phyloP scores from a whole-genome alignment of 2,888 invertebrate species.

The Agriopis leucophaearia region DNA sequence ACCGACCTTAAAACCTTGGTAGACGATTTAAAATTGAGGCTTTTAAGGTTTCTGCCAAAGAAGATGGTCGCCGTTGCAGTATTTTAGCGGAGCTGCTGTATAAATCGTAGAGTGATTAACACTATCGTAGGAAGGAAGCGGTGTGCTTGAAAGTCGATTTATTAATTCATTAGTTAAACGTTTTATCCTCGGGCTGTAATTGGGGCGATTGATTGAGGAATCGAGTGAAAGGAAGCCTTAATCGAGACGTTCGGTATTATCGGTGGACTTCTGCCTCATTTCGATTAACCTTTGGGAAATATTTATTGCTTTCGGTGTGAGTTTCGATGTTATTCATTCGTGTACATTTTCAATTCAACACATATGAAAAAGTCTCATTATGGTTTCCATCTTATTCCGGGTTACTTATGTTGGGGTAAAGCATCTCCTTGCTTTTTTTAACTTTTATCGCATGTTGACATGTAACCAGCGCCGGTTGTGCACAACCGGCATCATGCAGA shows the following conservation, averaged over 20 bases:
- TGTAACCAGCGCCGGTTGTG: no score
- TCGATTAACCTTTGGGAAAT: slow-evolving; percentile 27
- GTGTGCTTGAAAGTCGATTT: slow-evolving; percentile 70
- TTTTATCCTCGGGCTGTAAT: slow-evolving; percentile 70
- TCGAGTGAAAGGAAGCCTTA: slow-evolving; percentile 43
- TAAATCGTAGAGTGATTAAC: slow-evolving; percentile 78
- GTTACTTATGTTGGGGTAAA: no score
- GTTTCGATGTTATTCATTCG: slow-evolving; percentile 1
- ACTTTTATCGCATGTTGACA: no score
- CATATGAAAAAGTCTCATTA: neutral
- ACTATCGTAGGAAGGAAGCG: slow-evolving; percentile 70
- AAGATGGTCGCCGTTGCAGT: slow-evolving; percentile 51
- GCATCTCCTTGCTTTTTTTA: no score
- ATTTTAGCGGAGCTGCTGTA: slow-evolving; percentile 67
- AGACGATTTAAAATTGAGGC: slow-evolving; percentile 47
- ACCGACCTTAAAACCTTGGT: slow-evolving; percentile 41
- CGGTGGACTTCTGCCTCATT: slow-evolving; percentile 35
- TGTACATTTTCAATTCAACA: neutral
- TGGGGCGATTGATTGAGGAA: slow-evolving; percentile 69
- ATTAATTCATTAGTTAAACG: slow-evolving; percentile 76
- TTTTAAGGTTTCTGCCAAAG: slow-evolving; percentile 20
- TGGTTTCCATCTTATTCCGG: neutral
- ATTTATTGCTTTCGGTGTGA: slow-evolving; percentile 8
- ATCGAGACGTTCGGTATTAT: slow-evolving; percentile 35
- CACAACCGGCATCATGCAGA: no score